These are phyloP conservation scores for Proctacanthus coquilletti DNA, from an alignment of 1,140 invertebrate species.

Conservation along the genomic window DNA sequence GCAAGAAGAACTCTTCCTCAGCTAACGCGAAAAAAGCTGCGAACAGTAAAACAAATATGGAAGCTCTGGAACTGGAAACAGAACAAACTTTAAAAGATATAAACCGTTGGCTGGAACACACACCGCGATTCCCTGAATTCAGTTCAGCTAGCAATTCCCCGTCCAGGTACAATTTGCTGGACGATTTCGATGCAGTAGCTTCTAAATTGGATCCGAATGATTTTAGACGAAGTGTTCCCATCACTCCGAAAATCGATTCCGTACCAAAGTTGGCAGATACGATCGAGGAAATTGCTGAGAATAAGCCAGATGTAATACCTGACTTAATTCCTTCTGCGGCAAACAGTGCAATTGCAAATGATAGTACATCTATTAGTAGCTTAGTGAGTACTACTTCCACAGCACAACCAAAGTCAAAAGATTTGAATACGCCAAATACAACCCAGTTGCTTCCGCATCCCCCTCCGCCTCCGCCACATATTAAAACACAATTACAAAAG, in stretches of 20 bases:
- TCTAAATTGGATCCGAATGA: constrained; percentile 22
- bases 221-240: constrained; percentile 19
- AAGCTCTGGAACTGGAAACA: constrained; percentile 57
- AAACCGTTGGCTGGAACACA: constrained; percentile 73
- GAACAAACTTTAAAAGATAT: constrained; percentile 78
- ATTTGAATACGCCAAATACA: constrained; percentile 28
- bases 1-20: constrained; percentile 41
- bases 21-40: constrained; percentile 18
- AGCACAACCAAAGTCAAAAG: constrained; percentile 27
- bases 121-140: constrained; percentile 55
- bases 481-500: constrained; percentile 25
- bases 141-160: constrained; percentile 59
- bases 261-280: constrained; percentile 23
- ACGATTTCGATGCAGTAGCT: constrained; percentile 33
- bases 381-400: constrained; percentile 5
- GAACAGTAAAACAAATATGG: constrained; percentile 46
- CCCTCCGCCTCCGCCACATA: constrained; percentile 24
- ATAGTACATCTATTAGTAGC: constrained; percentile 9
- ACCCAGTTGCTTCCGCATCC: constrained; percentile 17
- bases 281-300: constrained; percentile 13
- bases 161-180: constrained; percentile 33
- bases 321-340: constrained; percentile 12
- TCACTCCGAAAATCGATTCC: constrained; percentile 19
- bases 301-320: constrained; percentile 10
- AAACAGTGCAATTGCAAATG: constrained; percentile 1